Evolutionary conservation across 2,888 invertebrate species (phyloP), one percentile per base, ranked within the genome.

Genomic region (Caenorhabditis panamensis): DNA sequence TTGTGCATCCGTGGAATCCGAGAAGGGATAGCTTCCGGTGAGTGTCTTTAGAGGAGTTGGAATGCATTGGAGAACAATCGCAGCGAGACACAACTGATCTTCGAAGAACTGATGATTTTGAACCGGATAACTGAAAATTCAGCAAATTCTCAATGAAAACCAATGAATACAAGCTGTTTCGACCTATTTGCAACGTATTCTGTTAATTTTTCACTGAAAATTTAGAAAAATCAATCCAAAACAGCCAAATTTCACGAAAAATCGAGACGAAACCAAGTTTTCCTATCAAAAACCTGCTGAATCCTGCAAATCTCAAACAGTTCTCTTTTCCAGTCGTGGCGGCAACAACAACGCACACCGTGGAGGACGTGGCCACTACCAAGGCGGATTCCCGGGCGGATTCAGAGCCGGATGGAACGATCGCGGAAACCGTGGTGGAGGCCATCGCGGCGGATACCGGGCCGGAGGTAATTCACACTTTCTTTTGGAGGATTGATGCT

Each of bases 1-100:
- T 79, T 1, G 59, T 79, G 6, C 79, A 79, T 56, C 79, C 79
- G 9, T 79, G 79, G 79, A 53, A 69, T 53, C 54, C 78, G 24
- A 62, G 51, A 20, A 37, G 68, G 6, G 49, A 54, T 22, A 64
- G 64, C 63, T 47, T 37, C n/a, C 63, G 64, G 73, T 73, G 11
- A 59, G 8, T 18, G 11, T 58, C 37, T 49, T 18, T 6, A n/a
- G n/a, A n/a, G n/a, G n/a, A 28, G 1, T 31, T 54, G 13, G n/a
- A 47, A 47, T 2, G 13, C 2, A 41, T 13, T 41, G 5, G 13
- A 4, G 5, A 31, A 31, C 31, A 31, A 31, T 31, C 9, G 4
- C 5, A 31, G 31, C 13, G 13, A 16, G n/a, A 28, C 13, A 54
- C 26, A 28, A 28, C 5, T 13, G 26, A 5, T 3, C 13, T 20